Evolutionary conservation across 2,888 invertebrate genomes (phyloP).

Genomic region (Anarsia innoxiella): DNA sequence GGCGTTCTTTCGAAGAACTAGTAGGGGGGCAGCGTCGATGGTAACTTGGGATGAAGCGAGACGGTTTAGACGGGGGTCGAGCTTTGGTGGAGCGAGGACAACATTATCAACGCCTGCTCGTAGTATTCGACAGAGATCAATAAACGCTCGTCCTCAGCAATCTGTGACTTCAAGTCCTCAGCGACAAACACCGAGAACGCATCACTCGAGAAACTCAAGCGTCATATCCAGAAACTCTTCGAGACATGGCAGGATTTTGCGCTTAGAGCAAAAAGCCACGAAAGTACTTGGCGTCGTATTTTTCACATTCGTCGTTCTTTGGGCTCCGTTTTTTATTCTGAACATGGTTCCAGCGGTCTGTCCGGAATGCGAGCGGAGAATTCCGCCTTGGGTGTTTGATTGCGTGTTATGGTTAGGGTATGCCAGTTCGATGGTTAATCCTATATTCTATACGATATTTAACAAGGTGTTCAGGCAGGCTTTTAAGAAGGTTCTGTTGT

Average conservation of each 20-base stretch:
- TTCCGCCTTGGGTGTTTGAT: slow-evolving; percentile 87
- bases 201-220: slow-evolving; percentile 87
- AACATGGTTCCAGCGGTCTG: slow-evolving; percentile 91
- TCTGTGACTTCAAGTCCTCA: slow-evolving; percentile 49
- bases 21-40: slow-evolving; percentile 82
- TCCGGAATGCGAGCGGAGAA: slow-evolving; percentile 83
- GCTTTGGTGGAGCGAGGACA: slow-evolving; percentile 80
- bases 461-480: slow-evolving; percentile 95
- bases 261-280: slow-evolving; percentile 96
- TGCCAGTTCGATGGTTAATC: slow-evolving; percentile 95
- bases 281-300: slow-evolving; percentile 96
- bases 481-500: slow-evolving; percentile 89
- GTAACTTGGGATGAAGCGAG: slow-evolving; percentile 84
- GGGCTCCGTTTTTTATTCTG: slow-evolving; percentile 96
- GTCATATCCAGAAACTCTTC: slow-evolving; percentile 88
- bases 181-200: slow-evolving; percentile 77
- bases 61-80: slow-evolving; percentile 79
- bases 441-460: slow-evolving; percentile 96
- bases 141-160: slow-evolving; percentile 44
- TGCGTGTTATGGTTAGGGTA: slow-evolving; percentile 95
- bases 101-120: slow-evolving; percentile 72
- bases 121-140: slow-evolving; percentile 50
- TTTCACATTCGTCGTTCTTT: slow-evolving; percentile 94
- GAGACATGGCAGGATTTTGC: slow-evolving; percentile 87
- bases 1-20: slow-evolving; percentile 67